A percentile compares a stretch with the other conserved stretches of the same genome.
phyloP scores from a whole-genome alignment of 2,113 vertebrate genomes.

The Trinectes maculatus region DNA sequence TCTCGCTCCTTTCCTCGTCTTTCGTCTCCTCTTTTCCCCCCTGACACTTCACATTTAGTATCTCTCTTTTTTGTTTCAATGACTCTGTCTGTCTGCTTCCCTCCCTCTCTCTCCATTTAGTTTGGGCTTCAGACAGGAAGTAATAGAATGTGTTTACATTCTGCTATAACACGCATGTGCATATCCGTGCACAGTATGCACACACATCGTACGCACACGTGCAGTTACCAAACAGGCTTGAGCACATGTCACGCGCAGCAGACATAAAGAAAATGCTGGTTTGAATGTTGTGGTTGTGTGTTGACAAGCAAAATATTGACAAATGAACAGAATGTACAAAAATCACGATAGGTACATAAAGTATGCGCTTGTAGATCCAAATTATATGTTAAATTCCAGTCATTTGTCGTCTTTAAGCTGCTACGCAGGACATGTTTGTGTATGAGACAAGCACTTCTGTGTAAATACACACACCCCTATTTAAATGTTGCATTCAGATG shows the following conservation, averaged over 20 bases:
- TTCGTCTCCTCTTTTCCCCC: slow-evolving; percentile 22
- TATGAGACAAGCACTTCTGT: background rate
- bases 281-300: background rate
- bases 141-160: slow-evolving; percentile 71
- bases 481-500: slow-evolving; percentile 10
- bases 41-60: slow-evolving; percentile 32
- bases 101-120: slow-evolving; percentile 53
- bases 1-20: slow-evolving; percentile 8
- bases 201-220: slow-evolving; percentile 8
- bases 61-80: slow-evolving; percentile 18
- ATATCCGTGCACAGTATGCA: slow-evolving; percentile 11
- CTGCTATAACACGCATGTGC: slow-evolving; percentile 23
- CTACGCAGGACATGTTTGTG: background rate
- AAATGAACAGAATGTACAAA: background rate
- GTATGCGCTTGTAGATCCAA: background rate
- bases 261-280: background rate
- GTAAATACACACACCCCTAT: background rate
- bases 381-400: background rate
- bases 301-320: background rate
- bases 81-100: slow-evolving; percentile 37
- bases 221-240: background rate
- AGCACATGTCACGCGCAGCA: background rate
- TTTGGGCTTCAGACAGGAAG: slow-evolving; percentile 70
- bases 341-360: background rate
- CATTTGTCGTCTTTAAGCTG: background rate